These are phyloP conservation scores for Erebia ligea DNA, from an alignment of 2,888 invertebrate genomes.

Conservation along the genomic window DNA sequence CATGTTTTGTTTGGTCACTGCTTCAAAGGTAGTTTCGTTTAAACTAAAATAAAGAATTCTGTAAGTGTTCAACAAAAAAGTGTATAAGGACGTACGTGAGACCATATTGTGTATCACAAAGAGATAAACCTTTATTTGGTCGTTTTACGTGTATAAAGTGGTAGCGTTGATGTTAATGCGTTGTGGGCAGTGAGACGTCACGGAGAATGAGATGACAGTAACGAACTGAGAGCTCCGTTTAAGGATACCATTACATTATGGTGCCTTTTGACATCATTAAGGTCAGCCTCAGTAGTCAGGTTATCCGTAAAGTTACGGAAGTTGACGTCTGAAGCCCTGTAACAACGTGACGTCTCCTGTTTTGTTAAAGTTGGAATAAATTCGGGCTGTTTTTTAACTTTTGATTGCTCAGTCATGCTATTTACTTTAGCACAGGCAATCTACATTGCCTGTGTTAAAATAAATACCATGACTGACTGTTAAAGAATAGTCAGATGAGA, in stretches of 20 bases:
- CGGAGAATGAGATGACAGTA: constrained; percentile 66
- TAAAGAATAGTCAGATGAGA: not conserved
- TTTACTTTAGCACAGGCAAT: no score
- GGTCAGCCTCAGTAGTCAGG: constrained; percentile 53
- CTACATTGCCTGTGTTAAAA: constrained; percentile 8
- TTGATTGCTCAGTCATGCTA: no score
- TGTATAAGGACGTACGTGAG: not conserved
- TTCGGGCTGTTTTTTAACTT: constrained; percentile 3
- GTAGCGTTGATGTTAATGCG: constrained; percentile 57
- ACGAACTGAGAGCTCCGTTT: constrained; percentile 71
- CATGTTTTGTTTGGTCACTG: no score
- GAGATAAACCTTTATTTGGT: constrained; percentile 55
- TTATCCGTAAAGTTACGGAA: constrained; percentile 50
- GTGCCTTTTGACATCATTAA: constrained; percentile 80
- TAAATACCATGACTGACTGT: not conserved
- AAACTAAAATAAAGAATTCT: no score
- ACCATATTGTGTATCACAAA: constrained; percentile 56
- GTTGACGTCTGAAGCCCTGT: constrained; percentile 38
- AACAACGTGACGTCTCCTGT: constrained; percentile 33
- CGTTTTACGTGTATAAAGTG: constrained; percentile 53
- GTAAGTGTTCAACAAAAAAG: not conserved
- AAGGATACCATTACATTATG: constrained; percentile 73
- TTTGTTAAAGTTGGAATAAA: constrained; percentile 23
- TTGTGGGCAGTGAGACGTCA: constrained; percentile 74
- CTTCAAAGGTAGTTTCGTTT: no score